Base-by-base conservation (phyloP, 2,888 invertebrate genomes). In the Drosophila ustulata region DNA sequence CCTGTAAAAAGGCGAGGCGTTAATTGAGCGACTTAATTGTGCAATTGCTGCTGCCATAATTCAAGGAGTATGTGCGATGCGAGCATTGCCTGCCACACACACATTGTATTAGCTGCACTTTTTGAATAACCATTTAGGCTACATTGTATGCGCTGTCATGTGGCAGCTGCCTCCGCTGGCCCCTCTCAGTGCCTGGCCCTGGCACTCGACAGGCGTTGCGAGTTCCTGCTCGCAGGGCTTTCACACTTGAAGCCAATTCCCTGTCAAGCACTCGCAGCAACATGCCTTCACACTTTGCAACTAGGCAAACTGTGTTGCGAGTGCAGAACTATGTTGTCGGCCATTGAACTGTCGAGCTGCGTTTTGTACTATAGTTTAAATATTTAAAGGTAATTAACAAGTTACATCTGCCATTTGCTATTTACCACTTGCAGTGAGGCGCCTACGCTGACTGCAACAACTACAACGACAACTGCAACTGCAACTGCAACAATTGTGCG, bases 281-380 rank as follows among this genome's bases (percentile, higher is more conserved):
- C 78, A 76, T 68, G 65, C 55, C 78, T 76, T 64, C 57, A 64
- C 62, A 68, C 68, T 68, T 68, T 76, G 68, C 51, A 69, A 37
- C 61, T 52, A 56, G 62, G 58, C 58, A 61, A 53, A 62, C 51
- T 57, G 46, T 69, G 55, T 26, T 51, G 55, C 62, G 58, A 75
- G 75, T 77, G 78, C 63, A 73, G 61, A 76, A 69, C 66, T 62
- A 47, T 37, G 18, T 41, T 53, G 43, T 57, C 37, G 68, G 64
- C 25, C 75, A 78, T 78, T 78, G 75, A 78, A 78, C 70, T 49
- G 63, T 30, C 28, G 46, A 65, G 46, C 57, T 58, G 32, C 47
- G 32, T 49, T 51, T 50, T 26, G 41, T 23, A 18, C 39, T 45
- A 32, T 13, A 18, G 47, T 45, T 64, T 57, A 56, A 56, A 55